Conservation (phyloP, 1,140 invertebrate genomes). For the Hycleus phaleratus region DNA sequence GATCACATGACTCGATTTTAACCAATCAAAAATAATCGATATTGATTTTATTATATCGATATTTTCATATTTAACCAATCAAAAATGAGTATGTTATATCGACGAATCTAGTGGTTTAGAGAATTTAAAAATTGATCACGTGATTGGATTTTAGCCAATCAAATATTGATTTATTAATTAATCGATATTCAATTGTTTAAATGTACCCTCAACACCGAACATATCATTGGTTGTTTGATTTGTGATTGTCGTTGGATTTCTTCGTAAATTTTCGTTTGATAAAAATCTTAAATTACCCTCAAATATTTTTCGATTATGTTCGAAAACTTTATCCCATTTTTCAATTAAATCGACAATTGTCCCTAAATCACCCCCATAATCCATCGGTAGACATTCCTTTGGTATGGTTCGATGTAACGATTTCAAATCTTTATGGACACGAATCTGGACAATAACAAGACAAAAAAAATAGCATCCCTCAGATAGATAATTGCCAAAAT, state of each 20-base stretch:
- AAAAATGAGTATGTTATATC: no score
- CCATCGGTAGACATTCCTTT: constrained; percentile 5
- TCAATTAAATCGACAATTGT: constrained; percentile 4
- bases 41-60: no score
- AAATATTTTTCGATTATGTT: neutral
- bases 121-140: no score
- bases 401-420: constrained; percentile 2
- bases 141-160: no score
- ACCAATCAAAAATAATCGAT: no score
- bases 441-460: neutral
- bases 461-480: no score
- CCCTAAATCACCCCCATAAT: constrained; percentile 5
- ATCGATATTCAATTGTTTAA: constrained; percentile 3
- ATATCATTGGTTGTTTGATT: neutral
- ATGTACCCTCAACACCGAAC: constrained; percentile 5
- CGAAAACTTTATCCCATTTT: constrained; percentile 5
- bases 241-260: neutral
- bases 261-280: constrained; percentile 3
- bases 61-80: no score
- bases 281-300: neutral
- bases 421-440: constrained; percentile 9
- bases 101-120: no score
- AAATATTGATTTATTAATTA: neutral
- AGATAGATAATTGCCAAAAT: no score
- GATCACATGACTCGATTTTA: no score